Base-by-base conservation (phyloP, 2,888 invertebrate species). In the Drosophila algonquin region DNA sequence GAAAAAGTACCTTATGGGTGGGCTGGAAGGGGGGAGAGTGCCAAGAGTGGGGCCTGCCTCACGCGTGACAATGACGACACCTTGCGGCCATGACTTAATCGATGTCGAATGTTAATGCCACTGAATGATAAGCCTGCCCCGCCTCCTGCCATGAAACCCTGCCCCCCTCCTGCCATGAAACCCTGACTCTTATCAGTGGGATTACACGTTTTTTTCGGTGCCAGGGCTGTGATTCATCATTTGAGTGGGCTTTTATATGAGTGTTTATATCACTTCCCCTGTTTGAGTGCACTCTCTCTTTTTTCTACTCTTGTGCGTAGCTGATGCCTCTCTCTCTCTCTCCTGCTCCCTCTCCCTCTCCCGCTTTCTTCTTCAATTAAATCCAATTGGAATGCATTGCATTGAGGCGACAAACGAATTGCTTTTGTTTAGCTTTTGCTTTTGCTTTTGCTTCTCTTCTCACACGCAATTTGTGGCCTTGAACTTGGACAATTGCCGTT, bases 1-100 rank as follows among this genome's bases (percentile, higher is more conserved):
- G 40, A 7, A 40, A 40, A 40, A 40, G 30, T n/a, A 7, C 40
- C n/a, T 35, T 27, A 1, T 52, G 21, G 51, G 47, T 24, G 72
- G 63, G 72, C 60, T 67, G 64, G 59, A 64, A 67, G 65, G 40
- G 21, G 21, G 21, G 21, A 21, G 21, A 21, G 21, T 21, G 21
- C 21, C 0, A 21, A 40, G 40, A 40, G 40, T 14, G n/a, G n/a
- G 14, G n/a, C 40, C 40, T 40, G 40, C 40, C 40, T 77, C 68
- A 65, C 35, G 51, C 67, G 53, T 65, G 73, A 53, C 63, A 57
- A 53, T 67, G 80, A 68, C 61, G 46, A 47, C 57, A 53, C 52
- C 58, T 30, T 16, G 47, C 21, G 60, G 51, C 73, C 56, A 64
- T 79, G 75, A 78, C 79, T 76, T 73, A 77, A 88, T 86, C 72